Percentiles rank a stretch among this genome's conserved stretches.
phyloP scores from a whole-genome alignment of 2,888 invertebrate genomes.

The Drosophila niveifrons region DNA sequence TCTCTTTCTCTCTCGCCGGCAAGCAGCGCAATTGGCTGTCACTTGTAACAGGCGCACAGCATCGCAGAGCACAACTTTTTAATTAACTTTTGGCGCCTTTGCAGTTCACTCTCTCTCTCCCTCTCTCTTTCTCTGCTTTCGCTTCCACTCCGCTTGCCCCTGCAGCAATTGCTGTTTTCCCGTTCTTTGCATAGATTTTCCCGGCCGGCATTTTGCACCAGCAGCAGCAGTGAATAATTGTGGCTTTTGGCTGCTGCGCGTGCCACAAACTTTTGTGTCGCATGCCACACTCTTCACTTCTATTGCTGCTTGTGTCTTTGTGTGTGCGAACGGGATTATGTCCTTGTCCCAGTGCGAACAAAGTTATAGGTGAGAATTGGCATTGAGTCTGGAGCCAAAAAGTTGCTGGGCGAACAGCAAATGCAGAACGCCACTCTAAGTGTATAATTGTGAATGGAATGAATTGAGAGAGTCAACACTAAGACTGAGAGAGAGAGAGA shows the following conservation, averaged over 20 bases:
- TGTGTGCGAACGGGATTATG: conserved; percentile 48
- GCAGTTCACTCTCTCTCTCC: conserved; percentile 16
- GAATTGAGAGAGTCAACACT: not conserved
- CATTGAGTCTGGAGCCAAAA: conserved; percentile 64
- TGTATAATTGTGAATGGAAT: conserved; percentile 33
- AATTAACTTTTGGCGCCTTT: conserved; percentile 74
- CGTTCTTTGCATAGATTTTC: conserved; percentile 13
- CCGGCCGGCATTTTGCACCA: conserved; percentile 27
- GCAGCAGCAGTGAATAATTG: conserved; percentile 49
- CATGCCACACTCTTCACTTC: conserved; percentile 13
- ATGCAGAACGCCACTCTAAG: conserved; percentile 29
- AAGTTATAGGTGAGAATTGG: conserved; percentile 63
- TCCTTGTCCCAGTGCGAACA: conserved; percentile 66
- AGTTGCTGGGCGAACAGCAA: conserved; percentile 62
- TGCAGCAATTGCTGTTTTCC: conserved; percentile 5
- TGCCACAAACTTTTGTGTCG: conserved; percentile 57
- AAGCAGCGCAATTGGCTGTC: conserved; percentile 65
- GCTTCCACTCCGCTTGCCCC: not conserved
- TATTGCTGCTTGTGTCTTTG: conserved; percentile 1
- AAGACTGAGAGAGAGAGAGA: not conserved
- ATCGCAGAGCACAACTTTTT: conserved; percentile 60
- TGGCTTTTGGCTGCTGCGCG: conserved; percentile 47
- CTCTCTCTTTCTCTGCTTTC: not conserved
- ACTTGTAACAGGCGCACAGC: conserved; percentile 76
- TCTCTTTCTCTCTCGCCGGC: conserved; percentile 50